These are phyloP conservation scores for Homarus gammarus DNA, from an alignment of 2,888 invertebrate species.

Conservation along the genomic window DNA sequence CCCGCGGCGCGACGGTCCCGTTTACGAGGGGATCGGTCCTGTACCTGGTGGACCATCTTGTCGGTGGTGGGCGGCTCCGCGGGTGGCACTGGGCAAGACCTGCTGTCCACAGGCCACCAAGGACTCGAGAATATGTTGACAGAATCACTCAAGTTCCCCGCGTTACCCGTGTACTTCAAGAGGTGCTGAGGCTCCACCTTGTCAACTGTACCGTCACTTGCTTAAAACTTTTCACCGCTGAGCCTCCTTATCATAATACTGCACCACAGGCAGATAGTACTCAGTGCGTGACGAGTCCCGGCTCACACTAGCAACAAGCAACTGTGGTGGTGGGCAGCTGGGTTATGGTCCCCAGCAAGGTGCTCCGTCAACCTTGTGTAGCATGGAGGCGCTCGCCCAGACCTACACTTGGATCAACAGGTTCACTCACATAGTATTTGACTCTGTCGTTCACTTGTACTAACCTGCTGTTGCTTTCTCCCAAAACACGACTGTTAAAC, in stretches of 20 bases:
- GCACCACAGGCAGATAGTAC: not conserved
- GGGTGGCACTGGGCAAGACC: conserved; percentile 34
- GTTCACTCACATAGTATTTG: conserved; percentile 30
- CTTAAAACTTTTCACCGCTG: not conserved
- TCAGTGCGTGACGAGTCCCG: not conserved
- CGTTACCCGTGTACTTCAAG: conserved; percentile 47
- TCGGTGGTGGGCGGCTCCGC: conserved; percentile 45
- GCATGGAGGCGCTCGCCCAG: conserved; percentile 7
- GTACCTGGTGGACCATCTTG: conserved; percentile 70
- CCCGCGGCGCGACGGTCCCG: conserved; percentile 75
- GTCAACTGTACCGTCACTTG: conserved; percentile 14
- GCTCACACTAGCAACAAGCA: not conserved
- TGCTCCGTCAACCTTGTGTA: not conserved
- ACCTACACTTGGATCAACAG: conserved; percentile 50
- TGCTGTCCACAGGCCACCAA: conserved; percentile 35
- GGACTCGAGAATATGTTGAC: conserved; percentile 57
- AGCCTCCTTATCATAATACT: too few species aligned
- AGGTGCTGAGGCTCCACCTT: conserved; percentile 54
- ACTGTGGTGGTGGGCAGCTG: not conserved
- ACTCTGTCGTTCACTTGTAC: not conserved
- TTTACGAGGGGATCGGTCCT: conserved; percentile 70
- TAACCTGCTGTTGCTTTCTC: not conserved
- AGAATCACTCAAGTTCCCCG: conserved; percentile 59
- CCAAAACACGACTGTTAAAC: not conserved
- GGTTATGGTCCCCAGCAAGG: not conserved